Conservation (phyloP, 1,140 invertebrate genomes). For the Teleogryllus occipitalis region DNA sequence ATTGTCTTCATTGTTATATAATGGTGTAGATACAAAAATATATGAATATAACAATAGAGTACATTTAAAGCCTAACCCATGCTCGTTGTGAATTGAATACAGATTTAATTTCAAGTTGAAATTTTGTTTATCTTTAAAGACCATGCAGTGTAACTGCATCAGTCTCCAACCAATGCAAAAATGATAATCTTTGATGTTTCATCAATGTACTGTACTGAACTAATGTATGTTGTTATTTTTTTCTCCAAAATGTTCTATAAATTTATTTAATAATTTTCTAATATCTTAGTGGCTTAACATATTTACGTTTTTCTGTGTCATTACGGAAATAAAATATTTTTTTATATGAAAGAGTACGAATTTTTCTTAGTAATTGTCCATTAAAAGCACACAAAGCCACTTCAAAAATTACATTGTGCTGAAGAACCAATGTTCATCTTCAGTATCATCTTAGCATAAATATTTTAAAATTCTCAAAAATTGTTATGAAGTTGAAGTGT, state of each 20-base stretch:
- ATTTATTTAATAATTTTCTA: background rate
- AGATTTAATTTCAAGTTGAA: too few relatives aligned
- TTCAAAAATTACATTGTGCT: too few relatives aligned
- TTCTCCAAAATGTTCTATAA: background rate
- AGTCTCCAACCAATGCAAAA: background rate
- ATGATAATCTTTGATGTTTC: background rate
- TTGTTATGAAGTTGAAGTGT: too few relatives aligned
- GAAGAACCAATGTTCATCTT: too few relatives aligned
- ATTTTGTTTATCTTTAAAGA: too few relatives aligned
- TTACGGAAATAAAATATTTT: background rate
- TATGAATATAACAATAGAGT: background rate
- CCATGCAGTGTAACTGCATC: too few relatives aligned
- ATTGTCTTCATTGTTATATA: conserved; percentile 19
- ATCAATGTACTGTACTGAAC: background rate
- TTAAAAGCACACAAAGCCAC: too few relatives aligned
- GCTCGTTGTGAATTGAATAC: too few relatives aligned
- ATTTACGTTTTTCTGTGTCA: background rate
- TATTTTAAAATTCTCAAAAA: too few relatives aligned
- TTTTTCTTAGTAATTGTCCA: too few relatives aligned
- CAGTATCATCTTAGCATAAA: too few relatives aligned
- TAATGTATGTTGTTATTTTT: background rate
- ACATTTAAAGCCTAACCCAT: too few relatives aligned
- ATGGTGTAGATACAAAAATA: background rate
- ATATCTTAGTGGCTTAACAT: background rate
- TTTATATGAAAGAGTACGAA: background rate